Conservation (phyloP, 1,140 invertebrate species). For the Ceratina australensis region DNA sequence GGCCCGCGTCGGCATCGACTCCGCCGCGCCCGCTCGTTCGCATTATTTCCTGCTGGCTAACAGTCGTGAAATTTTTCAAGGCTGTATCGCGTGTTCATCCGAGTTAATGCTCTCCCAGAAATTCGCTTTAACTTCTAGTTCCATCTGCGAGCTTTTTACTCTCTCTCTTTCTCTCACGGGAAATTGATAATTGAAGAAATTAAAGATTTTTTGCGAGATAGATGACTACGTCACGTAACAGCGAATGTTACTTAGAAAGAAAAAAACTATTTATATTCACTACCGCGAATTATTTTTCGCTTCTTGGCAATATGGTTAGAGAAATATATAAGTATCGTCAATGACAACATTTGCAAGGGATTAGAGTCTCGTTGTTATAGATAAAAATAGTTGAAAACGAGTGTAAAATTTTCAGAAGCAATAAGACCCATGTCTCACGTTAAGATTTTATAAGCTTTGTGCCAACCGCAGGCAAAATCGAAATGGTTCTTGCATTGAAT, state of each 20-base stretch:
- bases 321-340: neutral
- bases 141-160: too few species aligned
- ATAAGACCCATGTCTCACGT: conserved; percentile 14
- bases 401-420: conserved; percentile 25
- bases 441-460: too few species aligned
- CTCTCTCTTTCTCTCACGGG: too few species aligned
- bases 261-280: too few species aligned
- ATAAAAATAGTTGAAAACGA: conserved; percentile 8
- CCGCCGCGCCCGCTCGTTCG: neutral
- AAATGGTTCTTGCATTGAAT: too few species aligned
- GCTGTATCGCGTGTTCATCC: neutral
- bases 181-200: conserved; percentile 6
- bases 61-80: conserved; percentile 7
- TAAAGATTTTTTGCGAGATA: conserved; percentile 20
- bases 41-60: neutral
- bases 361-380: conserved; percentile 14
- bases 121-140: neutral
- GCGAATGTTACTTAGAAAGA: neutral
- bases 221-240: neutral
- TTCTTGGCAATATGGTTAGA: neutral
- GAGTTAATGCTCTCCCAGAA: neutral
- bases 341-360: conserved; percentile 2
- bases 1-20: neutral
- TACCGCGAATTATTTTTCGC: neutral
- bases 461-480: neutral